Evolutionary conservation across 2,113 vertebrate genomes (phyloP), one percentile per base, ranked within the genome.

Genomic region (Hydropotes inermis): DNA sequence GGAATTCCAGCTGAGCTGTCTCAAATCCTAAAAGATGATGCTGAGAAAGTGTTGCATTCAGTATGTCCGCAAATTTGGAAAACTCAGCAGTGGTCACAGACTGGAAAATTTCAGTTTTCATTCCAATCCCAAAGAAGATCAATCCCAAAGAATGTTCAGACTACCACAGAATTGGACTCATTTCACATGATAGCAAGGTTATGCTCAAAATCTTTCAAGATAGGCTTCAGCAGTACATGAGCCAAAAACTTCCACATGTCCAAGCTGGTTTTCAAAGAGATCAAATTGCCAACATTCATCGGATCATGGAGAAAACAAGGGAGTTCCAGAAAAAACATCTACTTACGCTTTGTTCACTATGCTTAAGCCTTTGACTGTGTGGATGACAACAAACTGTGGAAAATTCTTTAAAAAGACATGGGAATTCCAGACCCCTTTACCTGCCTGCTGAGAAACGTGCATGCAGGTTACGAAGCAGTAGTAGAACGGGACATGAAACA

Each of bases 401-500:
- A n/a, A 33, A n/a, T 8, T 64, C 61, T 64, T 64, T 64, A 33
- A 33, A 33, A 33, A 64, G 30, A 33, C 30, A 17, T 33, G 61
- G 30, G 15, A 64, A 33, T 64, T 33, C 15, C 61, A 64, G 61
- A 33, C 15, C 30, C 61, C 61, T 64, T 64, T 64, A 64, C 30
- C 61, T 17, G 61, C 61, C 61, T 64, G 30, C 30, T n/a, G 61
- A 64, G 61, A 64, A 64, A 33, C 1, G 0, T 64, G 61, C 33
- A n/a, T n/a, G 61, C 61, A 64, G 61, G 61, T 33, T 33, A 33
- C 0, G 0, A 64, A 64, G 30, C 61, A 64, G 7, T 64, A 33
- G 30, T 17, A 33, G 30, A 64, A 64, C 15, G 0, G 0, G 7
- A 33, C 61, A 7, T 64, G 30, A 64, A 64, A 64, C 15, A 33